Conservation (phyloP, 2,888 invertebrate genomes). For the Epistrophella euchroma region DNA sequence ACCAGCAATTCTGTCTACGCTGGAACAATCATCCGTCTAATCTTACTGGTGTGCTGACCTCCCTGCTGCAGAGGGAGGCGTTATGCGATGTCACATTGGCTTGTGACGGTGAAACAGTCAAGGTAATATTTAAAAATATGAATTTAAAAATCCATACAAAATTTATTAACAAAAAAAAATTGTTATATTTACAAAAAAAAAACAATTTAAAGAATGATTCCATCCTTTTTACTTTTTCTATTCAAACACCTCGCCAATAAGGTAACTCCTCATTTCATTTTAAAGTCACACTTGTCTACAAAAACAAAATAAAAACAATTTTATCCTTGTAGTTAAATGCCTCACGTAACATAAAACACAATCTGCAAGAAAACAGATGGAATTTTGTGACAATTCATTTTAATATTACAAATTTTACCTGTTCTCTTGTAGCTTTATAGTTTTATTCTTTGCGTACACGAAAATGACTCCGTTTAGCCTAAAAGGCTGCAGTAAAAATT, state of each 20-base stretch:
- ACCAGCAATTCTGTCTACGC: slow-evolving; percentile 94
- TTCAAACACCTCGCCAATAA: neutral
- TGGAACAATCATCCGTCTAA: slow-evolving; percentile 97
- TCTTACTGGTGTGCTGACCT: slow-evolving; percentile 94
- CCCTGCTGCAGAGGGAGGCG: slow-evolving; percentile 93
- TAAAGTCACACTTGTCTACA: slow-evolving; percentile 57
- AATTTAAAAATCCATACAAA: neutral
- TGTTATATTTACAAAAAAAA: no score
- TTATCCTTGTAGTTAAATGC: neutral
- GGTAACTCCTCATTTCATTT: neutral
- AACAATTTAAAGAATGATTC: neutral
- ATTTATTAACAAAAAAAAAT: no score
- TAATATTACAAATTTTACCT: slow-evolving; percentile 65
- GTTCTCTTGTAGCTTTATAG: slow-evolving; percentile 30
- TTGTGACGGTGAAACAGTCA: slow-evolving; percentile 94
- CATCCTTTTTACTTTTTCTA: neutral
- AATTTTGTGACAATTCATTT: slow-evolving; percentile 68
- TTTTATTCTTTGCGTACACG: neutral
- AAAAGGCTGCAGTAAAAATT: slow-evolving; percentile 69
- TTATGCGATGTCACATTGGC: slow-evolving; percentile 97
- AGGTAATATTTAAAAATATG: slow-evolving; percentile 84
- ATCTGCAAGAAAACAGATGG: slow-evolving; percentile 55
- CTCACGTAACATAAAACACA: slow-evolving; percentile 55
- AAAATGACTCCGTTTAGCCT: neutral
- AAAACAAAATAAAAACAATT: slow-evolving; percentile 26